Evolutionary conservation across 2,797 vertebrate genomes (phyloP).

Genomic region (Hypotaenidia okinawae): DNA sequence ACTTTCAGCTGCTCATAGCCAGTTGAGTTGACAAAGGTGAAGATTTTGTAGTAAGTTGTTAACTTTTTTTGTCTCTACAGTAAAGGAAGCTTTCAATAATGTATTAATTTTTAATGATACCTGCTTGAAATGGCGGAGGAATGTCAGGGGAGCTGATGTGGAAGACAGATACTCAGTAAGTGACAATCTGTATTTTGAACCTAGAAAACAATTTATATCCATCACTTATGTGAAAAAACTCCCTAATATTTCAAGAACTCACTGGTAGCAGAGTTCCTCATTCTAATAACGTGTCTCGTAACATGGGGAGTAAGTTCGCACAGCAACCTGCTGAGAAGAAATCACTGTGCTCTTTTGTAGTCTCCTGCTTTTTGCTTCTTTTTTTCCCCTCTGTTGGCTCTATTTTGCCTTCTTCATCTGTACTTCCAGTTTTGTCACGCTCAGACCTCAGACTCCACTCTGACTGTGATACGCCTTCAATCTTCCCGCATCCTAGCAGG

Average conservation of each 20-base stretch:
- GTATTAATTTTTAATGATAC: conserved; percentile 76
- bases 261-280: background rate
- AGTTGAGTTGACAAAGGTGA: background rate
- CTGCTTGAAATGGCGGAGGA: conserved; percentile 76
- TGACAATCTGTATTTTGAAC: conserved; percentile 11
- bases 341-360: background rate
- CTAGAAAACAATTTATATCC: background rate
- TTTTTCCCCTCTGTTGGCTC: background rate
- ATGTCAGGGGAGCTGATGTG: conserved; percentile 5
- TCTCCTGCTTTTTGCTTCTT: background rate
- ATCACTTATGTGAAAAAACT: background rate
- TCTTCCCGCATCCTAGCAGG: background rate
- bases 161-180: conserved; percentile 79
- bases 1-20: background rate
- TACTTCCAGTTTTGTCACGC: background rate
- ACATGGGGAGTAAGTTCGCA: background rate
- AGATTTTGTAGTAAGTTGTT: background rate
- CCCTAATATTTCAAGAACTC: background rate
- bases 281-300: background rate
- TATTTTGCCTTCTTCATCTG: background rate
- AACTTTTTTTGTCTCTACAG: conserved; percentile 51
- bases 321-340: background rate
- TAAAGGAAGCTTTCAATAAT: conserved; percentile 71
- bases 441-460: background rate
- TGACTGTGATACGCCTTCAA: background rate